These are phyloP conservation scores for Varanus komodoensis DNA, from an alignment of 2,113 vertebrate species.

Conservation along the genomic window DNA sequence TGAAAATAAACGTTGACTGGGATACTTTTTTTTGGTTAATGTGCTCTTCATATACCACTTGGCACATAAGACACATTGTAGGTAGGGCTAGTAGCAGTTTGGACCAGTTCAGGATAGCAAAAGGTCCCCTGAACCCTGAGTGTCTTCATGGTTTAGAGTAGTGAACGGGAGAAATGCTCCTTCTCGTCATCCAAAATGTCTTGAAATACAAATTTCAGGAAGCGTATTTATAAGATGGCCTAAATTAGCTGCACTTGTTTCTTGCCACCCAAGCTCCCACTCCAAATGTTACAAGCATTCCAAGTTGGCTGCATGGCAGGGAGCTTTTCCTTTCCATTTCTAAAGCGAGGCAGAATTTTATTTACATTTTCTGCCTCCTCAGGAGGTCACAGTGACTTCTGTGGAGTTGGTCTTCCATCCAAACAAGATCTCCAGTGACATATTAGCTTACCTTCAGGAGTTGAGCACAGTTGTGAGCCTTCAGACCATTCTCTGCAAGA, in stretches of 20 bases:
- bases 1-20: neutral
- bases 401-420: neutral
- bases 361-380: neutral
- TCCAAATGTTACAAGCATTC: neutral
- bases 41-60: neutral
- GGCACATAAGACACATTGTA: neutral
- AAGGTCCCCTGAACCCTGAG: neutral
- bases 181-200: neutral
- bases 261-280: neutral
- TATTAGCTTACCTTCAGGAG: neutral
- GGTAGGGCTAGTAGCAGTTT: neutral
- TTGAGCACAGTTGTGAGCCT: too few relatives aligned
- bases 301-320: neutral
- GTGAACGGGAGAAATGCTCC: neutral
- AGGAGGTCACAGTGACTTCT: neutral
- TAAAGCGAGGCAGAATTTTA: neutral
- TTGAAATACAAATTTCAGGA: neutral
- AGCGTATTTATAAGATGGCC: neutral
- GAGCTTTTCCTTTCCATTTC: neutral
- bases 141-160: neutral
- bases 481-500: neutral
- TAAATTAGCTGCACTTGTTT: neutral
- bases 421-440: neutral
- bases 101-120: neutral
- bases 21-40: neutral